Evolutionary conservation across 2,888 invertebrate species (phyloP).

Genomic region (Synanthedon myopaeformis): DNA sequence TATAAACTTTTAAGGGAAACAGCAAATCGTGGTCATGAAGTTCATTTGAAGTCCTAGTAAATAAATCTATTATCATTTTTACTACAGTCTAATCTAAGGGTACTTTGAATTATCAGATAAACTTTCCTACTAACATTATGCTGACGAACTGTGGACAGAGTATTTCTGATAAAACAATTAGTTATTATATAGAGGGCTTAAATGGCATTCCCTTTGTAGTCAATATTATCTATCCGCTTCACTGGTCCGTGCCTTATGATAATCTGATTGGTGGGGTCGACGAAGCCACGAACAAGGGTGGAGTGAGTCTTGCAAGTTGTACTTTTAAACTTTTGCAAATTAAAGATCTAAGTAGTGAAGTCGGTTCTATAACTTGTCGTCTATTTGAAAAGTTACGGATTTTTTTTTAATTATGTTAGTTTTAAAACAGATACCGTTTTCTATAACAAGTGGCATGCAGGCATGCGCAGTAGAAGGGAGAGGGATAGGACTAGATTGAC

Average conservation of each 20-base stretch:
- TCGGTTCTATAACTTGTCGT: too few relatives aligned
- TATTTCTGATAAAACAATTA: slow-evolving; percentile 33
- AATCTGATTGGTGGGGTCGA: slow-evolving; percentile 36
- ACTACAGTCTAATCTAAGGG: neutral
- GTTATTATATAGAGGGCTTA: slow-evolving; percentile 22
- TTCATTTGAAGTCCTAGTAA: too few relatives aligned
- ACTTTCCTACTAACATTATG: slow-evolving; percentile 9
- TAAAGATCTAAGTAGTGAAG: too few relatives aligned
- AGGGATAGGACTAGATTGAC: too few relatives aligned
- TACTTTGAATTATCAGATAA: neutral
- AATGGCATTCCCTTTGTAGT: slow-evolving; percentile 38
- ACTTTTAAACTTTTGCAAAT: neutral
- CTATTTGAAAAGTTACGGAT: neutral
- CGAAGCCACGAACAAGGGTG: neutral
- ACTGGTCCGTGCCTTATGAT: slow-evolving; percentile 46
- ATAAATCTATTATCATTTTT: neutral
- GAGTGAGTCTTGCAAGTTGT: neutral
- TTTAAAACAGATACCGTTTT: too few relatives aligned
- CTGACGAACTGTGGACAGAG: slow-evolving; percentile 20
- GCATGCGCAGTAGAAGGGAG: too few relatives aligned
- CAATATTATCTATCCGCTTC: slow-evolving; percentile 57
- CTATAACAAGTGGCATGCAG: too few relatives aligned
- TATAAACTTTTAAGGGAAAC: too few relatives aligned
- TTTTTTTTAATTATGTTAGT: too few relatives aligned
- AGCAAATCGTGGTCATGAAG: too few relatives aligned